Conservation (phyloP, 1,140 invertebrate species). For the Manduca sexta region DNA sequence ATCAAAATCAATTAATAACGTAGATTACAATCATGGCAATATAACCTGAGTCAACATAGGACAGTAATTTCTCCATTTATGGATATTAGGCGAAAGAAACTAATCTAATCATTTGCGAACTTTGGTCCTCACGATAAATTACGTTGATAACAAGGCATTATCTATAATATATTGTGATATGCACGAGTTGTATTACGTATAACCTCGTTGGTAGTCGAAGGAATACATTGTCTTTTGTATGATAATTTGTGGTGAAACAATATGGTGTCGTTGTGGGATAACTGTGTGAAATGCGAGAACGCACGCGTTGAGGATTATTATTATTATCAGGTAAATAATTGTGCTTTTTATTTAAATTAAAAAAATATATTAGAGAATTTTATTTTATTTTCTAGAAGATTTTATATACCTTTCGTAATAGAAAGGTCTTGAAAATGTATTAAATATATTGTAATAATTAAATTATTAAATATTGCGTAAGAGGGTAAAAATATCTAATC, state of each 20-base stretch:
- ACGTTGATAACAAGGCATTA: slow-evolving; percentile 8
- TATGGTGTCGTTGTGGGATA: slow-evolving; percentile 7
- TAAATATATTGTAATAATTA: no score
- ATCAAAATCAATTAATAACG: no score
- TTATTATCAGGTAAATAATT: background rate
- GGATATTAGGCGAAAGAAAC: background rate
- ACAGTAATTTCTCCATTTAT: slow-evolving; percentile 1
- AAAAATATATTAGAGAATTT: no score
- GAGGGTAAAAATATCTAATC: no score
- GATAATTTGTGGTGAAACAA: background rate
- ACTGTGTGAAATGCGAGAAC: slow-evolving; percentile 1
- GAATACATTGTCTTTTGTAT: background rate
- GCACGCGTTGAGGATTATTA: background rate
- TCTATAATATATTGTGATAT: slow-evolving; percentile 7
- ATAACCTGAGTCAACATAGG: no score
- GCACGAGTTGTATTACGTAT: background rate
- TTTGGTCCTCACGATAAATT: slow-evolving; percentile 13
- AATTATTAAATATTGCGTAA: no score
- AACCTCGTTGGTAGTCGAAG: background rate
- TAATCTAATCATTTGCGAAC: slow-evolving; percentile 14
- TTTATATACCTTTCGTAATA: no score
- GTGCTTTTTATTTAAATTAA: background rate
- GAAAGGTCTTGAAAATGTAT: no score
- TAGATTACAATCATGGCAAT: no score
- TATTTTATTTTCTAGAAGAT: no score